Evolutionary conservation across 2,797 vertebrate species (phyloP).

Genomic region (Heterohyrax brucei): DNA sequence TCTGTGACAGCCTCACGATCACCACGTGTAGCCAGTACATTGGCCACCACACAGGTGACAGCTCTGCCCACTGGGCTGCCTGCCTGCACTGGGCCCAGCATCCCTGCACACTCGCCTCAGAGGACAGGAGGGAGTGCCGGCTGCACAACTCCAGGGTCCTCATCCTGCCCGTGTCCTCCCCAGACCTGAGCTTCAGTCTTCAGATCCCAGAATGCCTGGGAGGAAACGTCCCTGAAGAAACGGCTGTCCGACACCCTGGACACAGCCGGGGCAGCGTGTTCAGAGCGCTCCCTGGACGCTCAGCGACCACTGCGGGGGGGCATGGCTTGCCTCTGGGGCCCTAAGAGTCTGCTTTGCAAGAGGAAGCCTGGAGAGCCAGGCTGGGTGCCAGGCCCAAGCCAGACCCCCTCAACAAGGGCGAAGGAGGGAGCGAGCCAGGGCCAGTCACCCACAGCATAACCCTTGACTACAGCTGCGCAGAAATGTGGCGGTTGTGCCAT

Average conservation of each 20-base stretch:
- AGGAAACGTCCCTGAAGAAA: background rate
- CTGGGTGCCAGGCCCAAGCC: fast-evolving
- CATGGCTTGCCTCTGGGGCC: background rate
- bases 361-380: background rate
- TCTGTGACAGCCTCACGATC: background rate
- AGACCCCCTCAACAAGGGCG: fast-evolving
- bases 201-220: background rate
- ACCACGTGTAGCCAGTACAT: fast-evolving
- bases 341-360: background rate
- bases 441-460: background rate
- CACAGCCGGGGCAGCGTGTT: background rate
- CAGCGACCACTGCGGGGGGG: background rate
- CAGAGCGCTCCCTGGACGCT: background rate
- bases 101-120: fast-evolving
- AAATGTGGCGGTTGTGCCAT: background rate
- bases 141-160: fast-evolving
- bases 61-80: background rate
- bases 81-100: background rate
- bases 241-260: background rate
- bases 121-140: fast-evolving
- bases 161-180: background rate
- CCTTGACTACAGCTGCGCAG: background rate
- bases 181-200: background rate
- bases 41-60: background rate
- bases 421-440: fast-evolving